Conservation (phyloP, 2,888 invertebrate species). For the Chymomyza amoena region DNA sequence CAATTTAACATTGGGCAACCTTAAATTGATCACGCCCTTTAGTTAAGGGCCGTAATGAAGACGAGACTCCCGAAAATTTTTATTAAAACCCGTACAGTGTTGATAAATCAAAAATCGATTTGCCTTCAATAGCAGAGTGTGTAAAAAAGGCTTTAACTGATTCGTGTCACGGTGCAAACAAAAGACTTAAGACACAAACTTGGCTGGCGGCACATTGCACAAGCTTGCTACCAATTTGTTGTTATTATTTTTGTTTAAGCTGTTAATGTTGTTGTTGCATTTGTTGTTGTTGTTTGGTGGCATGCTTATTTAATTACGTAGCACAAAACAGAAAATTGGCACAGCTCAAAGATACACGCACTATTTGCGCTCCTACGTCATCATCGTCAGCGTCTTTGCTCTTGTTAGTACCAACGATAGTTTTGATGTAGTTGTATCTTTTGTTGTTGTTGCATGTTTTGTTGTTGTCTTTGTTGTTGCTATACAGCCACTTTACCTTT, state of each 20-base stretch:
- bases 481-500: conserved; percentile 20
- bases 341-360: conserved; percentile 35
- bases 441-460: conserved; percentile 57
- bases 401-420: not conserved
- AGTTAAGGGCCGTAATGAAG: too few relatives aligned
- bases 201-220: conserved; percentile 38
- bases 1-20: too few relatives aligned
- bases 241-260: conserved; percentile 9
- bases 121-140: not conserved
- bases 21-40: too few relatives aligned
- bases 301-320: conserved; percentile 56
- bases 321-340: conserved; percentile 40
- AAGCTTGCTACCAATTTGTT: conserved; percentile 28
- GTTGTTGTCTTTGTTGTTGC: conserved; percentile 43
- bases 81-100: not conserved
- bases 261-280: conserved; percentile 18
- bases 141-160: not conserved
- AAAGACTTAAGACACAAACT: conserved; percentile 65
- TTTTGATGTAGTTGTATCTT: conserved; percentile 29
- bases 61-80: not conserved
- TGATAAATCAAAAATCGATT: not conserved
- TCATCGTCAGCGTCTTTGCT: not conserved
- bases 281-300: conserved; percentile 12
- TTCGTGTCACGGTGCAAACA: conserved; percentile 20
- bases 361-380: conserved; percentile 12